Evolutionary conservation across 2,888 invertebrate genomes (phyloP).

Genomic region (Lasioglossum vierecki): DNA sequence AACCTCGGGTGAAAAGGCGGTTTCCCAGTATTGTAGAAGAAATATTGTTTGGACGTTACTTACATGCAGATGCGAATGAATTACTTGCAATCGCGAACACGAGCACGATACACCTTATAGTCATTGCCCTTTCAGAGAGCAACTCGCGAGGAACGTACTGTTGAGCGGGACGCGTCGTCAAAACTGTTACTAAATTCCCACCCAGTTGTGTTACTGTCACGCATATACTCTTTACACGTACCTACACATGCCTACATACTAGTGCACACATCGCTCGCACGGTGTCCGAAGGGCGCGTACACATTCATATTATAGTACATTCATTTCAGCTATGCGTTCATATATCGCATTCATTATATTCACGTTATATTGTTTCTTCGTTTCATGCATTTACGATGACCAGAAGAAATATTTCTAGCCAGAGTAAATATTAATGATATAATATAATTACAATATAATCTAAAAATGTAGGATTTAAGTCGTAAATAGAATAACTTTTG

Average conservation of each 20-base stretch:
- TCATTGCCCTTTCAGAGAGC: constrained; percentile 72
- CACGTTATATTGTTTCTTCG: neutral
- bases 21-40: neutral
- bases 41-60: constrained; percentile 61
- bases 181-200: constrained; percentile 43
- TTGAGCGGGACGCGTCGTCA: constrained; percentile 46
- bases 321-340: too few species aligned
- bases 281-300: neutral
- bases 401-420: neutral
- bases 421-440: too few species aligned
- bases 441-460: too few species aligned
- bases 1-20: constrained; percentile 5
- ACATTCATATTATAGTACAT: neutral
- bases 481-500: too few species aligned
- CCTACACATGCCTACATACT: neutral
- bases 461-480: too few species aligned
- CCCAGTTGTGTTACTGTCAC: constrained; percentile 22
- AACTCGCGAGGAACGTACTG: constrained; percentile 21
- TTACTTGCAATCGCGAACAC: constrained; percentile 64
- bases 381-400: neutral
- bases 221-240: neutral
- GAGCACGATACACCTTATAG: constrained; percentile 71
- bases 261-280: neutral
- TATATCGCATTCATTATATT: too few species aligned
- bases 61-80: constrained; percentile 72